These are phyloP conservation scores for Diabrotica undecimpunctata DNA, from an alignment of 1,140 invertebrate genomes.

Conservation along the genomic window DNA sequence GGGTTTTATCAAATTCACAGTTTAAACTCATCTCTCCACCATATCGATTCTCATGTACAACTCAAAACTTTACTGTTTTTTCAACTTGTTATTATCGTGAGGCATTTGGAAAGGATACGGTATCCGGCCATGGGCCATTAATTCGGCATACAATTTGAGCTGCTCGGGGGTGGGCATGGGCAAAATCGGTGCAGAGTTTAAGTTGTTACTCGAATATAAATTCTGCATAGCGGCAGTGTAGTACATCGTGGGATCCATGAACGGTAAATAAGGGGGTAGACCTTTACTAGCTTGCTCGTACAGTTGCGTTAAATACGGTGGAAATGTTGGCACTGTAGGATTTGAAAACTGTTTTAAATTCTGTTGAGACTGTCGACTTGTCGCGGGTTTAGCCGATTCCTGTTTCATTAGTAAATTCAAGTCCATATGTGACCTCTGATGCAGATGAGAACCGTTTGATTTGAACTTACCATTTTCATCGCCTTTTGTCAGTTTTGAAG, in stretches of 20 bases:
- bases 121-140: conserved; percentile 38
- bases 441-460: not conserved
- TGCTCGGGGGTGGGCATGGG: conserved; percentile 43
- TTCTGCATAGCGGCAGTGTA: conserved; percentile 39
- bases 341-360: conserved; percentile 9
- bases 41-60: too few species aligned
- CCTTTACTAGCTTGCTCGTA: conserved; percentile 27
- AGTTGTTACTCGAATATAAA: conserved; percentile 30
- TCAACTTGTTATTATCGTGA: conserved; percentile 24
- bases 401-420: not conserved
- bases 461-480: conserved; percentile 30
- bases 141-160: conserved; percentile 49
- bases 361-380: conserved; percentile 14
- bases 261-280: conserved; percentile 31
- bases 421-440: not conserved
- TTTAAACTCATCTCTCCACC: too few species aligned
- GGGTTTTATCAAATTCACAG: too few species aligned
- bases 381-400: conserved; percentile 6
- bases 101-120: conserved; percentile 31
- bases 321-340: conserved; percentile 12
- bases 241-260: conserved; percentile 45
- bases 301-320: conserved; percentile 29
- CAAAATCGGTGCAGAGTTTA: conserved; percentile 30
- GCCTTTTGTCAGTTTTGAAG: conserved; percentile 15
- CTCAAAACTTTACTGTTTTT: conserved; percentile 18